Percentiles rank a stretch among this genome's conserved stretches.
phyloP scores from a whole-genome alignment of 2,888 invertebrate genomes.

The Philaethria dido region DNA sequence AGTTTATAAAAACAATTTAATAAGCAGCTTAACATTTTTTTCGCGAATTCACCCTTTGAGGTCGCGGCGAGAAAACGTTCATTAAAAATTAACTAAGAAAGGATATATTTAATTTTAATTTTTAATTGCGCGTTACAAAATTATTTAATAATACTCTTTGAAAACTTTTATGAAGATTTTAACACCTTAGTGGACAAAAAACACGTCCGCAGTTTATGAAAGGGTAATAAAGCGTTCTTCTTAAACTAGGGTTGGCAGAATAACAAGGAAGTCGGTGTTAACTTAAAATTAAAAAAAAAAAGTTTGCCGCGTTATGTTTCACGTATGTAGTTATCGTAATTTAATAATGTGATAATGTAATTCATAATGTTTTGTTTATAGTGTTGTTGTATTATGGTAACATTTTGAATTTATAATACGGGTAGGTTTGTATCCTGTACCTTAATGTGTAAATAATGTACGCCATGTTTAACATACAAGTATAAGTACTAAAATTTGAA shows the following conservation, averaged over 20 bases:
- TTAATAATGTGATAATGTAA: constrained; percentile 3
- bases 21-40: constrained; percentile 62
- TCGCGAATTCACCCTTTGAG: constrained; percentile 50
- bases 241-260: constrained; percentile 37
- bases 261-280: constrained; percentile 34
- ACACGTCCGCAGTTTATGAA: constrained; percentile 49
- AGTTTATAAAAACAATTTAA: constrained; percentile 52
- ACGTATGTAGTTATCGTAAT: constrained; percentile 5
- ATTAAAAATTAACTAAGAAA: constrained; percentile 64
- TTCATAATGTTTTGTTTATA: constrained; percentile 3
- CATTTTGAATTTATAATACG: not conserved
- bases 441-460: constrained; percentile 14
- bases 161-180: constrained; percentile 61
- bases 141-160: constrained; percentile 57
- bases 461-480: not conserved
- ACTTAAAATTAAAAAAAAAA: constrained; percentile 18
- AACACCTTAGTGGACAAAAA: constrained; percentile 71
- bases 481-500: not conserved
- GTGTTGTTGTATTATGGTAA: not conserved
- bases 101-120: constrained; percentile 63
- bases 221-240: constrained; percentile 41
- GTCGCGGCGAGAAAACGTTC: constrained; percentile 42
- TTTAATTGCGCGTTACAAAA: constrained; percentile 68
- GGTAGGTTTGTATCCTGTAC: no score
- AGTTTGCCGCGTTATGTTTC: constrained; percentile 12